phyloP scores from a whole-genome alignment of 2,113 vertebrate species.

The Choloepus hoffmanni region DNA sequence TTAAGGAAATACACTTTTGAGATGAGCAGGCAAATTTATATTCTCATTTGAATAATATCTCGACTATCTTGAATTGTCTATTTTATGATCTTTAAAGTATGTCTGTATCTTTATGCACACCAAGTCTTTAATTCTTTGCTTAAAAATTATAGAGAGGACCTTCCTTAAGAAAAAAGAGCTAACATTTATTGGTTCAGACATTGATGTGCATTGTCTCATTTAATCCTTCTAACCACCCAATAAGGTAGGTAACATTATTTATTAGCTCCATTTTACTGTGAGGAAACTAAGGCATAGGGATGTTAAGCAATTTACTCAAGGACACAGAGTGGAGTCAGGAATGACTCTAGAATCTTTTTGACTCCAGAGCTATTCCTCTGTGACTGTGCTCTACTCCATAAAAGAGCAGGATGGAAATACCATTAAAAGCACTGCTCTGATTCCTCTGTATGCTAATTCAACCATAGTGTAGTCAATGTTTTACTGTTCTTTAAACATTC shows the following conservation, averaged over 20 bases:
- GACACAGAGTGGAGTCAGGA: not conserved
- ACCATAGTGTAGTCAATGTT: not conserved
- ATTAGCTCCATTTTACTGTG: not conserved
- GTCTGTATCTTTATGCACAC: not conserved
- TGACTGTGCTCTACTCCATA: not conserved
- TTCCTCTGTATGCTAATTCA: not conserved
- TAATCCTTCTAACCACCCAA: not conserved
- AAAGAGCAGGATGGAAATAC: not conserved
- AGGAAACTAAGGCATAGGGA: not conserved
- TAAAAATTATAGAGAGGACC: not conserved
- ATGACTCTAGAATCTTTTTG: not conserved
- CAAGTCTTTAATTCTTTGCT: conserved; percentile 22
- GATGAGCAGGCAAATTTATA: conserved; percentile 4
- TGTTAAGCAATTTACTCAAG: not conserved
- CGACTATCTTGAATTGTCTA: not conserved
- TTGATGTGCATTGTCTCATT: not conserved
- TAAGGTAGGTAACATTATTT: not conserved
- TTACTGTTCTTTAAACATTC: not conserved
- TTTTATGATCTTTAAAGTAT: conserved; percentile 10
- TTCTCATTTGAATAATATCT: conserved; percentile 18
- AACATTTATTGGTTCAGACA: not conserved
- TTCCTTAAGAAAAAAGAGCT: conserved; percentile 23
- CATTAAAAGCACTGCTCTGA: not conserved
- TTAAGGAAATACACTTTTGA: conserved; percentile 38
- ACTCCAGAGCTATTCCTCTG: not conserved